These are phyloP conservation scores for Callimico goeldii DNA, from an alignment of 2,797 vertebrate species.

Conservation along the genomic window DNA sequence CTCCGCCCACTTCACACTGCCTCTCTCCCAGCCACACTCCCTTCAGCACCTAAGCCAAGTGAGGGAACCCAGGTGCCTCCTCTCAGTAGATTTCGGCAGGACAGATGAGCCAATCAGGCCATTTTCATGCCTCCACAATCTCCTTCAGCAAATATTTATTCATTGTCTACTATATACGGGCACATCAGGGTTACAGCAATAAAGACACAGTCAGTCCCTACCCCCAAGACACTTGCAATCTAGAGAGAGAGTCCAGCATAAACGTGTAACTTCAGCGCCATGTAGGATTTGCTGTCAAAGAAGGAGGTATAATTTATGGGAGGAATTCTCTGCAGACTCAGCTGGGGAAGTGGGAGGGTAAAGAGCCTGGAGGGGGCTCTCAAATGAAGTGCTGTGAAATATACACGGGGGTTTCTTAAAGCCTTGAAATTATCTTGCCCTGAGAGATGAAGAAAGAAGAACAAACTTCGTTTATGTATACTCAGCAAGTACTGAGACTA, in stretches of 20 bases:
- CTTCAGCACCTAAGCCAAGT: not conserved
- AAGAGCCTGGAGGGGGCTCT: not conserved
- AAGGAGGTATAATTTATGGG: not conserved
- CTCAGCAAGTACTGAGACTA: not conserved
- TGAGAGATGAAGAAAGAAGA: not conserved
- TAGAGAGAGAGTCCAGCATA: not conserved
- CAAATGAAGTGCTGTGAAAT: not conserved
- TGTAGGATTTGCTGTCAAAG: not conserved
- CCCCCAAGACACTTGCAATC: not conserved
- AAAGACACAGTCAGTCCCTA: not conserved
- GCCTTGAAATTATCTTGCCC: not conserved
- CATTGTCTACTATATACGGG: not conserved
- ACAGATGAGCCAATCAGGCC: not conserved
- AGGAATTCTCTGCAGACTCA: not conserved
- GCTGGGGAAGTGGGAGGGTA: not conserved
- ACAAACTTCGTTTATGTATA: not conserved
- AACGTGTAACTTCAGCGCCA: not conserved
- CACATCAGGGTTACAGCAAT: not conserved
- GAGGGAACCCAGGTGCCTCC: not conserved
- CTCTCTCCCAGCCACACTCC: not conserved
- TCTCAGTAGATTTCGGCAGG: not conserved
- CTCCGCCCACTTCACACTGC: not conserved
- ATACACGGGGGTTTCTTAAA: not conserved
- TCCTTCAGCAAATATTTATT: not conserved
- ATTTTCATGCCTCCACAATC: not conserved